phyloP scores from a whole-genome alignment of 2,113 vertebrate genomes.

The Madoqua kirkii region DNA sequence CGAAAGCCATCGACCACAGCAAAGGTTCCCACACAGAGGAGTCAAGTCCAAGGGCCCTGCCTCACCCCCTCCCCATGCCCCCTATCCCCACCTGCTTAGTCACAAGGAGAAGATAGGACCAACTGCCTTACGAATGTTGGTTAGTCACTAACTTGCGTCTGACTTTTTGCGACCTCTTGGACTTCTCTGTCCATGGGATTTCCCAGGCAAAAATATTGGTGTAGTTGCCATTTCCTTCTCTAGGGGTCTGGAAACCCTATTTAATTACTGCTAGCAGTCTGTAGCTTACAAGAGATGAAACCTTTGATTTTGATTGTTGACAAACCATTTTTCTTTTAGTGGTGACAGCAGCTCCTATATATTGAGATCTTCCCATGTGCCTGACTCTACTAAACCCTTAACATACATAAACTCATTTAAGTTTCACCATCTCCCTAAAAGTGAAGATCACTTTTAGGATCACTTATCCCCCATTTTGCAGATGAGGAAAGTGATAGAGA shows the following conservation, averaged over 20 bases:
- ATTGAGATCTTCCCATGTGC: not conserved
- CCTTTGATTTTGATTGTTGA: not conserved
- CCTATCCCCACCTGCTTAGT: not conserved
- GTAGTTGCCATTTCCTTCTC: not conserved
- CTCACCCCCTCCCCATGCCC: not conserved
- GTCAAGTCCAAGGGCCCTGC: not conserved
- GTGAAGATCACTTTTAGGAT: not conserved
- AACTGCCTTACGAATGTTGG: not conserved
- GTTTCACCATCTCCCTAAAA: not conserved
- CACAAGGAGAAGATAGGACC: slow-evolving; percentile 26
- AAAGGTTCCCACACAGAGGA: not conserved
- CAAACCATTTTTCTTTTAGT: not conserved
- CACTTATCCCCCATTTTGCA: not conserved
- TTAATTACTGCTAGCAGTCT: not conserved
- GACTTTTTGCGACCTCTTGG: not conserved
- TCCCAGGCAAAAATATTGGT: not conserved
- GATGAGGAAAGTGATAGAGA: not conserved
- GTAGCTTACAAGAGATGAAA: not conserved
- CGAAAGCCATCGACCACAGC: not conserved
- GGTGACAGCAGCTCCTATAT: not conserved
- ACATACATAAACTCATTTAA: not conserved
- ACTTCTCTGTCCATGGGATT: not conserved
- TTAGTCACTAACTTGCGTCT: not conserved
- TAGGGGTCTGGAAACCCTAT: not conserved
- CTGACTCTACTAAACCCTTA: not conserved